Evolutionary conservation across 1,140 invertebrate species (phyloP).

Genomic region (Drosophila obscura): DNA sequence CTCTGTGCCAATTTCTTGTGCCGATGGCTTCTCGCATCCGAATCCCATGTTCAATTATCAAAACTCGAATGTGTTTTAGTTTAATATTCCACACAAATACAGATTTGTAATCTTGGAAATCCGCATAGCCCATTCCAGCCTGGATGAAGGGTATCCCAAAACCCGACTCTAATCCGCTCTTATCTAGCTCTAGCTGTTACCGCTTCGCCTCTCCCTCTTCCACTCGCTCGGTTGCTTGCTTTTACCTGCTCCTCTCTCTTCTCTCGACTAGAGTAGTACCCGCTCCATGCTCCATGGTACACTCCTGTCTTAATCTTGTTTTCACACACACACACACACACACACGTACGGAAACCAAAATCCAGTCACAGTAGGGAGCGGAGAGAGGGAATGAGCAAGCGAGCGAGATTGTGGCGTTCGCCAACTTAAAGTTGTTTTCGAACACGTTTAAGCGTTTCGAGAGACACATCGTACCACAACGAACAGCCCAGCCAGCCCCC

Average conservation of each 20-base stretch:
- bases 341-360: too few relatives aligned
- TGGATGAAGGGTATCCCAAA: neutral
- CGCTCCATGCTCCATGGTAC: too few relatives aligned
- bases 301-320: conserved; percentile 36
- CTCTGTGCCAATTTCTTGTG: too few relatives aligned
- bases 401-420: conserved; percentile 13
- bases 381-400: conserved; percentile 15
- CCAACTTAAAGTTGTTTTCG: conserved; percentile 62
- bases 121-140: too few relatives aligned
- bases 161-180: too few relatives aligned
- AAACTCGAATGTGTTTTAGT: too few relatives aligned
- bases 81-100: too few relatives aligned
- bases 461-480: too few relatives aligned
- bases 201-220: neutral
- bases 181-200: conserved; percentile 7
- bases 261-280: conserved; percentile 3
- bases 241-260: neutral
- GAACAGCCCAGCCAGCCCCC: neutral
- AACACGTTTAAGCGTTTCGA: conserved; percentile 56
- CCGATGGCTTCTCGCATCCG: too few relatives aligned
- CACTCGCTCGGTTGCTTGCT: neutral
- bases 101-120: neutral
- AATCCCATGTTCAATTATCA: too few relatives aligned
- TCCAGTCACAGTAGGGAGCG: neutral
- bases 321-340: conserved; percentile 21